Evolutionary conservation across 2,888 invertebrate species (phyloP).

Genomic region (Octodonta nipae): DNA sequence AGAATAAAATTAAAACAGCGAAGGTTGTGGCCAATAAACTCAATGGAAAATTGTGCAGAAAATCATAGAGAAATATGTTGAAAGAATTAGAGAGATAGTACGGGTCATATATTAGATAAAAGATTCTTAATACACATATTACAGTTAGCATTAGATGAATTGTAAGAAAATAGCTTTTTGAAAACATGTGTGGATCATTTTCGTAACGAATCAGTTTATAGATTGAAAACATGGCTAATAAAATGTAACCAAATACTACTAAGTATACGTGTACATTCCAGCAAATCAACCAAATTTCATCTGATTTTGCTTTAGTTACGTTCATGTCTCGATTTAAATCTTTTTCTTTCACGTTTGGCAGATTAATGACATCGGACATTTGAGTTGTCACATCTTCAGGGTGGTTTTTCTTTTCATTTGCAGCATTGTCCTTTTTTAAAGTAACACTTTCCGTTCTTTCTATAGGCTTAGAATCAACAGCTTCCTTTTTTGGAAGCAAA

Average conservation of each 20-base stretch:
- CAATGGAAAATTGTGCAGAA: slow-evolving; percentile 71
- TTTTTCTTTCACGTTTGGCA: slow-evolving; percentile 43
- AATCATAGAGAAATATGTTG: slow-evolving; percentile 64
- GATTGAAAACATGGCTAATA: slow-evolving; percentile 72
- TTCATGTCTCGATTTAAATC: slow-evolving; percentile 20
- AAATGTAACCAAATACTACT: slow-evolving; percentile 70
- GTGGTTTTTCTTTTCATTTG: slow-evolving; percentile 18
- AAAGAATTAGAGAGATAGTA: slow-evolving; percentile 77
- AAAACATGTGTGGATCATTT: slow-evolving; percentile 72
- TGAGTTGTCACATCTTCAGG: slow-evolving; percentile 30
- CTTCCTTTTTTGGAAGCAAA: slow-evolving; percentile 17
- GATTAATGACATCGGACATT: slow-evolving; percentile 40
- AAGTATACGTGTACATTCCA: slow-evolving; percentile 88
- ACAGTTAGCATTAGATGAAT: slow-evolving; percentile 70
- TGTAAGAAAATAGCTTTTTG: slow-evolving; percentile 76
- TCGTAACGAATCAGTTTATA: slow-evolving; percentile 77
- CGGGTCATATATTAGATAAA: slow-evolving; percentile 81
- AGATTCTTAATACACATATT: slow-evolving; percentile 69
- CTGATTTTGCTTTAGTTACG: slow-evolving; percentile 31
- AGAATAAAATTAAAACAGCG: slow-evolving; percentile 71
- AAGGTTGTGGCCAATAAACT: slow-evolving; percentile 83
- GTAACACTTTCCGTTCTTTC: slow-evolving; percentile 31
- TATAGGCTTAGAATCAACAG: slow-evolving; percentile 17
- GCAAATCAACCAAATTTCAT: slow-evolving; percentile 63
- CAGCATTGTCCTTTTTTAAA: slow-evolving; percentile 25